Conservation (phyloP, 1,140 invertebrate genomes). For the Drosophila jambulina region DNA sequence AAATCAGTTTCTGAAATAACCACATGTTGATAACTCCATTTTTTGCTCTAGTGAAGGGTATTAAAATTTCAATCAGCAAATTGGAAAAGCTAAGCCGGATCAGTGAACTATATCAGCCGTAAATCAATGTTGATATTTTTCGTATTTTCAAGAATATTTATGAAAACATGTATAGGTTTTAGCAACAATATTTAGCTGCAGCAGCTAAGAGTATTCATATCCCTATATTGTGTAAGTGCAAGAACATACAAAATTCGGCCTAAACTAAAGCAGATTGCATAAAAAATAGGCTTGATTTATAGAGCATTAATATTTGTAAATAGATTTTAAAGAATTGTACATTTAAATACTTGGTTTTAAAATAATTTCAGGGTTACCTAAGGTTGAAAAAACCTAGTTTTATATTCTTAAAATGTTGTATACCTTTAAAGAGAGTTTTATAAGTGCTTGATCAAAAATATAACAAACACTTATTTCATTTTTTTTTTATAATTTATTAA, state of each 20-base stretch:
- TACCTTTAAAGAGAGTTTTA: neutral
- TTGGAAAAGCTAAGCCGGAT: neutral
- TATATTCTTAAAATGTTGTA: too few species aligned
- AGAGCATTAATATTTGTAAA: neutral
- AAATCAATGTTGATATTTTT: neutral
- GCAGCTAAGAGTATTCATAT: too few species aligned
- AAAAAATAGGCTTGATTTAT: neutral
- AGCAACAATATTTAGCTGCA: neutral
- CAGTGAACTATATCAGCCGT: neutral
- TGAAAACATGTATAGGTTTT: neutral
- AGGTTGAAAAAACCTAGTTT: too few species aligned
- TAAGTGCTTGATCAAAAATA: neutral
- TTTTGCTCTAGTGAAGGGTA: neutral
- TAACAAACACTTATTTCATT: neutral
- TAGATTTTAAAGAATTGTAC: neutral
- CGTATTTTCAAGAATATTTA: neutral
- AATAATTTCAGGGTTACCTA: too few species aligned
- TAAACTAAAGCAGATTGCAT: neutral
- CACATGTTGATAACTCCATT: neutral
- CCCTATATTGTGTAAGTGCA: neutral
- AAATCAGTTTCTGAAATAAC: neutral
- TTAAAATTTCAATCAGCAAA: neutral
- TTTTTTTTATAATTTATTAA: neutral
- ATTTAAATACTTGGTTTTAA: too few species aligned
- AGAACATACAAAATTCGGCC: neutral